Percentiles rank a stretch among this genome's conserved stretches.
Conservation (phyloP, 2,113 vertebrate species). For the Peucedramus taeniatus region DNA sequence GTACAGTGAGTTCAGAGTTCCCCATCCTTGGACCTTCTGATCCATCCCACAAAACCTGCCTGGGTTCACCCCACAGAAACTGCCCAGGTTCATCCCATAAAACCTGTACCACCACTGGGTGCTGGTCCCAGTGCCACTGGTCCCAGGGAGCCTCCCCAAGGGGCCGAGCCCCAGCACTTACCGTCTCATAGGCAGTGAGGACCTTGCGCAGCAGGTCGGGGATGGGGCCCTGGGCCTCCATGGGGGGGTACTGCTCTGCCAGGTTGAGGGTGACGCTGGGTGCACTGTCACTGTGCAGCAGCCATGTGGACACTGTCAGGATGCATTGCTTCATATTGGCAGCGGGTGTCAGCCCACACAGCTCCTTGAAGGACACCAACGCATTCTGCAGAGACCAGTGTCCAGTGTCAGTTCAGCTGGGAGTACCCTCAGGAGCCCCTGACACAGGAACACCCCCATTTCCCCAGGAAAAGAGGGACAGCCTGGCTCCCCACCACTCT, state of each 20-base stretch:
- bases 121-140: neutral
- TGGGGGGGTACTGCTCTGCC: slow-evolving; percentile 84
- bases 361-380: slow-evolving; percentile 91
- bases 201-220: slow-evolving; percentile 90
- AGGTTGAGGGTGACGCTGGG: slow-evolving; percentile 84
- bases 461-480: neutral
- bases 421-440: neutral
- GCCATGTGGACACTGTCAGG: slow-evolving; percentile 85
- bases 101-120: neutral
- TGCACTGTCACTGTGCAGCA: slow-evolving; percentile 82
- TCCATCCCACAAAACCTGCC: neutral
- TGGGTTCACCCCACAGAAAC: neutral
- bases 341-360: slow-evolving; percentile 86
- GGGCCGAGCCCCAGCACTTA: neutral
- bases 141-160: neutral
- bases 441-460: accelerated
- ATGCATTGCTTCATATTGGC: slow-evolving; percentile 96
- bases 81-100: neutral
- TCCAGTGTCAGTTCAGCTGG: neutral
- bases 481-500: accelerated
- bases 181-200: slow-evolving; percentile 86
- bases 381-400: slow-evolving; percentile 76
- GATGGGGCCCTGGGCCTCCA: slow-evolving; percentile 86
- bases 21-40: neutral
- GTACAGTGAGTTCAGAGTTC: neutral